Conservation (phyloP, 2,797 vertebrate species). For the Peromyscus melanophrys region DNA sequence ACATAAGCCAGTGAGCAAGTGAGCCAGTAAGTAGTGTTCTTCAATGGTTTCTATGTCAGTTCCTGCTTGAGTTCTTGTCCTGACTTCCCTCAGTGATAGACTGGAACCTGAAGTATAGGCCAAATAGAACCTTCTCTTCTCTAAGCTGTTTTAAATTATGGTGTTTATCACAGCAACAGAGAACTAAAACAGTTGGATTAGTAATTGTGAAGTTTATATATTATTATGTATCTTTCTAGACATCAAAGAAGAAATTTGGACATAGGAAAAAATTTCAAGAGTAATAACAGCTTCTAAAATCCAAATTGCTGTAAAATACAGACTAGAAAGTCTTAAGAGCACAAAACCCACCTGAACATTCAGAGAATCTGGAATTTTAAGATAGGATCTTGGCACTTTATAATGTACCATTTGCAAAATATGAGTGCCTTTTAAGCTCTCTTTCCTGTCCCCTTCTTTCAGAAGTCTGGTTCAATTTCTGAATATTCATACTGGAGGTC, state of each 20-base stretch:
- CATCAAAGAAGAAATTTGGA: neutral
- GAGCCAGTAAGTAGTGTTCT: neutral
- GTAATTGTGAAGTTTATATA: neutral
- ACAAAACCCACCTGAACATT: neutral
- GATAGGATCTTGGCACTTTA: neutral
- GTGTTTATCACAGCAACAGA: neutral
- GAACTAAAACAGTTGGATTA: neutral
- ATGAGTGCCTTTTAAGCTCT: neutral
- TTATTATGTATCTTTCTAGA: neutral
- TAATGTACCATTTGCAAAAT: neutral
- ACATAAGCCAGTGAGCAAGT: neutral
- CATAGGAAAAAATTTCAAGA: constrained; percentile 1
- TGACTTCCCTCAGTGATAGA: neutral
- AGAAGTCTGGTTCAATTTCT: neutral
- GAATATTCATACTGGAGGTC: neutral
- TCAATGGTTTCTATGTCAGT: neutral
- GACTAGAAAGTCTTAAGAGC: constrained; percentile 6
- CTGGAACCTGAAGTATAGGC: neutral
- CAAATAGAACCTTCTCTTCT: neutral
- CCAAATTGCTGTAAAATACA: neutral
- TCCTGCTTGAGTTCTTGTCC: neutral
- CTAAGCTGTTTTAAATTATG: neutral
- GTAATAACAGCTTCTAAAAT: constrained; percentile 10
- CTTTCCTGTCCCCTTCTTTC: neutral
- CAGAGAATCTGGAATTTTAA: neutral